Conservation (phyloP, 2,797 vertebrate species). For the Protosalanx chinensis region DNA sequence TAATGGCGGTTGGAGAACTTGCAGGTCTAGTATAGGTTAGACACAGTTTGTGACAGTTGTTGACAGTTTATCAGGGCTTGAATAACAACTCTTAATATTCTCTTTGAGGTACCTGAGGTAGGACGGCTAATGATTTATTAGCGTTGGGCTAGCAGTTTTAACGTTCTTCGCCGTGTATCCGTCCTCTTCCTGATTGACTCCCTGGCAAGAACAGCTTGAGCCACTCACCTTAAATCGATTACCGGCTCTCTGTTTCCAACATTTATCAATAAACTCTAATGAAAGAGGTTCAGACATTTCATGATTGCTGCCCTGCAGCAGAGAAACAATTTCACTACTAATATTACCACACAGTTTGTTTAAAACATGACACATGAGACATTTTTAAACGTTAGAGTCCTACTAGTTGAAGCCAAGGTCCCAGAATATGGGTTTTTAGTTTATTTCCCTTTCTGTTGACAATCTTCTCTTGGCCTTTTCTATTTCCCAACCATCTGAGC, state of each 20-base stretch:
- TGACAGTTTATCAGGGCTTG: neutral
- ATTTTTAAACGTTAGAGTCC: conserved; percentile 5
- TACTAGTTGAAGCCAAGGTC: conserved; percentile 29
- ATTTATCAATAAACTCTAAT: conserved; percentile 30
- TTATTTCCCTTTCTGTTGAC: conserved; percentile 18
- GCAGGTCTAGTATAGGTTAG: conserved; percentile 4
- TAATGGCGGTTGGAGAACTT: neutral
- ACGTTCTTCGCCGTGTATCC: neutral
- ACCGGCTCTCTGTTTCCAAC: neutral
- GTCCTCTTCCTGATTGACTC: neutral
- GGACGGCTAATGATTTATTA: neutral
- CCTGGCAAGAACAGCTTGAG: neutral
- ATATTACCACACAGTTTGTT: conserved; percentile 19
- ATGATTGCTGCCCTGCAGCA: neutral
- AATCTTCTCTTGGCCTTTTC: conserved; percentile 17
- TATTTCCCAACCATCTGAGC: conserved; percentile 25
- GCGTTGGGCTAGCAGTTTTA: neutral
- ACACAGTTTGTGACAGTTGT: neutral
- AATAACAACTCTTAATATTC: neutral
- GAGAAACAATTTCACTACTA: conserved; percentile 12
- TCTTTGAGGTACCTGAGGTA: neutral
- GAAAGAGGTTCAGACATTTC: conserved; percentile 20
- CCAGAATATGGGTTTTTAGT: conserved; percentile 4
- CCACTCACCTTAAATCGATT: conserved; percentile 7
- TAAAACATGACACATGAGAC: neutral